Percentiles rank a stretch among this genome's conserved stretches.
Conservation (phyloP, 1,140 invertebrate genomes). For the Brachionus plicatilis region DNA sequence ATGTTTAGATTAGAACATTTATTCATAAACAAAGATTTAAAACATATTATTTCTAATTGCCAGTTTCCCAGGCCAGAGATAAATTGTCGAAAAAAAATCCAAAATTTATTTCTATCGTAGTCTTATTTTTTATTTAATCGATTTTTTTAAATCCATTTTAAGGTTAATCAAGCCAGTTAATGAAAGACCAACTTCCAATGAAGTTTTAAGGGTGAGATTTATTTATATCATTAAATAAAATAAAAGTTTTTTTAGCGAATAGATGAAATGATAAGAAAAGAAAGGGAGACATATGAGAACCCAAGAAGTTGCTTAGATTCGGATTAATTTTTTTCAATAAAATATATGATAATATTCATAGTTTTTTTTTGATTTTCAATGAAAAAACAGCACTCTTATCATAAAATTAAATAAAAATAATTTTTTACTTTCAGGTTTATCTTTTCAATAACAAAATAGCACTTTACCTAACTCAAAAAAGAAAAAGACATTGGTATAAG, state of each 20-base stretch:
- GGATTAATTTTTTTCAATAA: neutral
- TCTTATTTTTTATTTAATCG: neutral
- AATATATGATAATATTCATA: neutral
- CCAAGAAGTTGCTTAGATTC: neutral
- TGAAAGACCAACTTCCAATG: neutral
- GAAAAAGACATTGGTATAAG: no score
- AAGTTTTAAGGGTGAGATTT: neutral
- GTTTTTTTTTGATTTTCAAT: no score
- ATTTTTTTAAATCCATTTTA: neutral
- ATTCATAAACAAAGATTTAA: conserved; percentile 2
- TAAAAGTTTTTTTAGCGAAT: neutral
- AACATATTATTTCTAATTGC: neutral
- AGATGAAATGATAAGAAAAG: neutral
- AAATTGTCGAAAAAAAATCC: neutral
- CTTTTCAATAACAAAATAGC: no score
- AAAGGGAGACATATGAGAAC: neutral
- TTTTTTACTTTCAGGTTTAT: no score
- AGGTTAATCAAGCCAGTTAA: neutral
- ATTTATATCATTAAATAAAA: neutral
- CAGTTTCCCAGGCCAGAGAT: neutral
- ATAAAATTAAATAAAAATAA: no score
- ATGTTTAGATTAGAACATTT: neutral
- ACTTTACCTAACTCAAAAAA: no score
- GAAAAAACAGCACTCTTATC: no score
- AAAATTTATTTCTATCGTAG: conserved; percentile 13